A percentile compares a stretch with the other conserved stretches of the same genome.
Conservation (phyloP, 1,140 invertebrate genomes). For the Cryptotermes secundus region DNA sequence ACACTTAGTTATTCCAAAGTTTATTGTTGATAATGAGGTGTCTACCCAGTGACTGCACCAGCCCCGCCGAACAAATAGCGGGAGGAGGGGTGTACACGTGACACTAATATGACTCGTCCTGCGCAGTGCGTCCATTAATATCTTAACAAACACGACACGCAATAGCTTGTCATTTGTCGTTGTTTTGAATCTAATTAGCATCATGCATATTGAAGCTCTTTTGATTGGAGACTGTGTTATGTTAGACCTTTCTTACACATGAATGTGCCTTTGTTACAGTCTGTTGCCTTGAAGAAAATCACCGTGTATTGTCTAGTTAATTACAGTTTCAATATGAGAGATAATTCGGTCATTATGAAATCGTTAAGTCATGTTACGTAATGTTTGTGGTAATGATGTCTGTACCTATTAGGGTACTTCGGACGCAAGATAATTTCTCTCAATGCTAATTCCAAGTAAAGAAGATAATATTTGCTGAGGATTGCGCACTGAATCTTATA, state of each 20-base stretch:
- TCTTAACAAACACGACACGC: neutral
- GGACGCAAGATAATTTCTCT: neutral
- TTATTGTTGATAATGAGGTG: neutral
- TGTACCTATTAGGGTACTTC: neutral
- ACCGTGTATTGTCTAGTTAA: neutral
- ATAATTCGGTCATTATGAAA: neutral
- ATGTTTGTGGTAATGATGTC: neutral
- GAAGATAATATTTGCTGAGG: no score
- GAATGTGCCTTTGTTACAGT: neutral
- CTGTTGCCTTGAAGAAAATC: neutral
- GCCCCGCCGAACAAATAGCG: neutral
- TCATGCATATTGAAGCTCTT: neutral
- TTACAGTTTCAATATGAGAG: neutral
- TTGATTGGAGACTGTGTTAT: neutral
- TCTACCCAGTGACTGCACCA: neutral
- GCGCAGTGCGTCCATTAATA: neutral
- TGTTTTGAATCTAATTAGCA: constrained; percentile 6
- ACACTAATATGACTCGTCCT: neutral
- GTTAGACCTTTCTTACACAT: neutral
- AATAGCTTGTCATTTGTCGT: constrained; percentile 12
- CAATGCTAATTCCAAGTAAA: neutral
- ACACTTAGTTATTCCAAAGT: neutral
- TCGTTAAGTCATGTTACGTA: neutral
- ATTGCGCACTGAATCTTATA: no score
- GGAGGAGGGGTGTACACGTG: neutral